Evolutionary conservation across 2,113 vertebrate genomes (phyloP).

Genomic region (Eolophus roseicapilla): DNA sequence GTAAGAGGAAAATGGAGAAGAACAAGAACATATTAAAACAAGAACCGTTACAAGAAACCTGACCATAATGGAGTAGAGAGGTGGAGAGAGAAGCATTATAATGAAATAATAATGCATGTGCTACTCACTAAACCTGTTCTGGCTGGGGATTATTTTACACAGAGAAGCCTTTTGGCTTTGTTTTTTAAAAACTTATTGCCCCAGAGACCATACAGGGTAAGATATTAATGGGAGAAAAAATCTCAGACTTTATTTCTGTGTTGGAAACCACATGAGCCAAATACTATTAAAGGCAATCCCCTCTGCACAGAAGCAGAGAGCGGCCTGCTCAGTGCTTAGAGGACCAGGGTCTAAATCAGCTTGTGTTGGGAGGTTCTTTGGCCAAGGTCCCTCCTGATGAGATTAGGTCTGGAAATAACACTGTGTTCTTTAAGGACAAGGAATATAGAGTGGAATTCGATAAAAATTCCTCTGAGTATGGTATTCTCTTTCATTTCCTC

Average conservation of each 20-base stretch:
- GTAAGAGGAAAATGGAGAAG: not conserved
- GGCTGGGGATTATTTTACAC: not conserved
- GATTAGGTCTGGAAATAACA: not conserved
- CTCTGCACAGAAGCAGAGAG: not conserved
- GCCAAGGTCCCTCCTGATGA: not conserved
- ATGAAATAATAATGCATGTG: not conserved
- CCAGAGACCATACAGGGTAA: not conserved
- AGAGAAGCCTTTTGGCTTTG: not conserved
- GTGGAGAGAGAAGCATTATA: not conserved
- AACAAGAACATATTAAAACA: not conserved
- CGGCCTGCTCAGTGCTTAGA: not conserved
- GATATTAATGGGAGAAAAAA: not conserved
- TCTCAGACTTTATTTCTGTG: not conserved
- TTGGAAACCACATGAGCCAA: not conserved
- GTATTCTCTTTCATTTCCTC: constrained; percentile 47
- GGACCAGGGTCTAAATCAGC: not conserved
- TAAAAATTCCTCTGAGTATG: not conserved
- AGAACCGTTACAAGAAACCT: not conserved
- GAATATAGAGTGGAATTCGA: not conserved
- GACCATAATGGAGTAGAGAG: not conserved
- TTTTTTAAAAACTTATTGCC: not conserved
- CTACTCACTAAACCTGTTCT: not conserved
- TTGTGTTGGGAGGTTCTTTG: not conserved
- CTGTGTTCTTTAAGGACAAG: not conserved
- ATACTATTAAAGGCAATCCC: not conserved